phyloP scores from a whole-genome alignment of 2,113 vertebrate genomes.

The Amphiprion percula region DNA sequence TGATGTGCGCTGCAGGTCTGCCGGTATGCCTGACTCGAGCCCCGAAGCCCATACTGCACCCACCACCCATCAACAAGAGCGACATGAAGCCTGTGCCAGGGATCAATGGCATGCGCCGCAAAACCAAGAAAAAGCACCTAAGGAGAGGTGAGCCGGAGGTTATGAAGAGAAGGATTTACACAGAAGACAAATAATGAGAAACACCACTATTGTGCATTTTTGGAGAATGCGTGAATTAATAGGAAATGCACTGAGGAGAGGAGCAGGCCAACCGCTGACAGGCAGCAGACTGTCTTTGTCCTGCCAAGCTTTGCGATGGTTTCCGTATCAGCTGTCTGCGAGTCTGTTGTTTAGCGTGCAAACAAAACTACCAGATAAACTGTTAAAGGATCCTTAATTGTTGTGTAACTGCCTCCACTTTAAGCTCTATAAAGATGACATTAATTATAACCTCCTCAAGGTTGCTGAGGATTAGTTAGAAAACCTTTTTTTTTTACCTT shows the following conservation, averaged over 20 bases:
- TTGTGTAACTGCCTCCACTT: conserved; percentile 24
- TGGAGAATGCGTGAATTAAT: conserved; percentile 16
- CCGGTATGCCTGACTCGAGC: conserved; percentile 96
- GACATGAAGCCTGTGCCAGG: conserved; percentile 96
- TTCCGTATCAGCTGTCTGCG: conserved; percentile 13
- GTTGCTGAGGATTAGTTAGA: not conserved
- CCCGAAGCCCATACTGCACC: conserved; percentile 95
- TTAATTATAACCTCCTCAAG: conserved; percentile 17
- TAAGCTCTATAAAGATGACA: conserved; percentile 9
- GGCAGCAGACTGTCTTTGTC: conserved; percentile 32
- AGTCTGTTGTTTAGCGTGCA: conserved; percentile 37
- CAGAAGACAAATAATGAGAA: not conserved
- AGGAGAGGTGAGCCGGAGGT: conserved; percentile 88
- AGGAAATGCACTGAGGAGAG: not conserved
- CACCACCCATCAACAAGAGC: conserved; percentile 94
- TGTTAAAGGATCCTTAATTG: conserved; percentile 4
- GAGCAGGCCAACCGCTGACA: conserved; percentile 14
- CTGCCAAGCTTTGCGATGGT: conserved; percentile 43
- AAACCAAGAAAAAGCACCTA: conserved; percentile 97
- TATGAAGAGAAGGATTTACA: not conserved
- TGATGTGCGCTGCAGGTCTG: conserved; percentile 95
- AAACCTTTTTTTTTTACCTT: conserved; percentile 1
- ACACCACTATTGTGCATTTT: not conserved
- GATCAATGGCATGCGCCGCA: conserved; percentile 93
- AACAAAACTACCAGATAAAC: conserved; percentile 32